Conservation (phyloP, 2,888 invertebrate species). For the Mesochorus sp. region DNA sequence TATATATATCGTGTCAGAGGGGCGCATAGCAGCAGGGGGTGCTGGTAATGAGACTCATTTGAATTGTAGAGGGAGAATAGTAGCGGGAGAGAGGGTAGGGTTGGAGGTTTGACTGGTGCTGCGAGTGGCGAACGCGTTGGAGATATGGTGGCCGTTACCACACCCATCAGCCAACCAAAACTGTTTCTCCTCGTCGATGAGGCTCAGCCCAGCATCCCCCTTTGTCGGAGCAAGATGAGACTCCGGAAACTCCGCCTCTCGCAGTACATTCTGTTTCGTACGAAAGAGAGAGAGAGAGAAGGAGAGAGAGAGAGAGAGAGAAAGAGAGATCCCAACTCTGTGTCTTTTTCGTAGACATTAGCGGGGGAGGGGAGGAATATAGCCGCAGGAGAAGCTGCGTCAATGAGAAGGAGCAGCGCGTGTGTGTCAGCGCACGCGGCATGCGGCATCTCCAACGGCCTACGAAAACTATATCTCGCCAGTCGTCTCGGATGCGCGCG, state of each 20-base stretch:
- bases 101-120: constrained; percentile 24
- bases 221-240: too few relatives aligned
- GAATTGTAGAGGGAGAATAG: constrained; percentile 29
- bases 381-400: not conserved
- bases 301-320: not conserved
- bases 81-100: not conserved
- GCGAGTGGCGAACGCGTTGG: constrained; percentile 65
- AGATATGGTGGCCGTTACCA: constrained; percentile 73
- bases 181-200: not conserved
- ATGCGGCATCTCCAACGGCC: constrained; percentile 57
- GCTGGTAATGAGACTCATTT: constrained; percentile 74
- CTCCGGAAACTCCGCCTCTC: too few relatives aligned
- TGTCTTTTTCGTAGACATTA: not conserved
- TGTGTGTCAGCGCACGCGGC: constrained; percentile 47
- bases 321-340: constrained; percentile 16
- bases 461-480: constrained; percentile 63
- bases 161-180: constrained; percentile 73
- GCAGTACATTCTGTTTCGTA: too few relatives aligned
- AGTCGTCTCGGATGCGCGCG: constrained; percentile 78
- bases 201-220: constrained; percentile 38
- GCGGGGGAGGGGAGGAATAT: not conserved
- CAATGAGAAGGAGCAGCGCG: constrained; percentile 2
- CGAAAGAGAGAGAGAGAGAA: not conserved
- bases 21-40: constrained; percentile 20
- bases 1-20: not conserved